Percentiles rank a stretch among this genome's conserved stretches.
phyloP scores from a whole-genome alignment of 1,140 invertebrate genomes.

The Caenorhabditis brenneri region DNA sequence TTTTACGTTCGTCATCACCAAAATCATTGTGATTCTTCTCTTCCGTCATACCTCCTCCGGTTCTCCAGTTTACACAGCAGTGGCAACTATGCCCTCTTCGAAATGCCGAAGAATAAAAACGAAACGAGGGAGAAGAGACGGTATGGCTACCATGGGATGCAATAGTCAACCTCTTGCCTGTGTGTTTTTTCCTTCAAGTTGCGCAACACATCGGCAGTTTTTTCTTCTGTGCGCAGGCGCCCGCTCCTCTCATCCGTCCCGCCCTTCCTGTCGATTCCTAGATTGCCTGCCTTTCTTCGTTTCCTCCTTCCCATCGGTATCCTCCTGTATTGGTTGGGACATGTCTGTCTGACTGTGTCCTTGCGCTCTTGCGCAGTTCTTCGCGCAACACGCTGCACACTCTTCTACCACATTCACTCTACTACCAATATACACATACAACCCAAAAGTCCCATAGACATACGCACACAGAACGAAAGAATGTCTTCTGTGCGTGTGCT shows the following conservation, averaged over 20 bases:
- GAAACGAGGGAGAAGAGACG: neutral
- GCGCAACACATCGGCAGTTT: neutral
- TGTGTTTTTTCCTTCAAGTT: conserved; percentile 40
- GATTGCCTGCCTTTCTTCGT: neutral
- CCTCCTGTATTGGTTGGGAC: conserved; percentile 11
- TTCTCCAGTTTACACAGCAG: conserved; percentile 36
- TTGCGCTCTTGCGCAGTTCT: conserved; percentile 21
- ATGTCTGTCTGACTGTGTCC: conserved; percentile 32
- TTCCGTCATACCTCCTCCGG: neutral
- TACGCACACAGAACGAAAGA: neutral
- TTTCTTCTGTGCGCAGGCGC: conserved; percentile 6
- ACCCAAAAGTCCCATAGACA: neutral
- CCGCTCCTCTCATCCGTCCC: neutral
- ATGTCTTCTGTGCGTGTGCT: conserved; percentile 5
- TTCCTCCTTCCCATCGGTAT: neutral
- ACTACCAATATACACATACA: neutral
- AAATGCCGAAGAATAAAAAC: conserved; percentile 18
- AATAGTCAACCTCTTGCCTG: conserved; percentile 19
- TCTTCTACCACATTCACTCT: neutral
- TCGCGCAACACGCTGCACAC: conserved; percentile 26
- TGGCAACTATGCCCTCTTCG: conserved; percentile 7
- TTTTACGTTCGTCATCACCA: neutral
- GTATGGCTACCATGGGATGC: neutral
- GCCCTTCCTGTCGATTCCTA: neutral
- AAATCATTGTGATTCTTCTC: neutral